Evolutionary conservation across 1,140 invertebrate genomes (phyloP), one percentile per base, ranked within the genome.

Genomic region (Mercenaria mercenaria): DNA sequence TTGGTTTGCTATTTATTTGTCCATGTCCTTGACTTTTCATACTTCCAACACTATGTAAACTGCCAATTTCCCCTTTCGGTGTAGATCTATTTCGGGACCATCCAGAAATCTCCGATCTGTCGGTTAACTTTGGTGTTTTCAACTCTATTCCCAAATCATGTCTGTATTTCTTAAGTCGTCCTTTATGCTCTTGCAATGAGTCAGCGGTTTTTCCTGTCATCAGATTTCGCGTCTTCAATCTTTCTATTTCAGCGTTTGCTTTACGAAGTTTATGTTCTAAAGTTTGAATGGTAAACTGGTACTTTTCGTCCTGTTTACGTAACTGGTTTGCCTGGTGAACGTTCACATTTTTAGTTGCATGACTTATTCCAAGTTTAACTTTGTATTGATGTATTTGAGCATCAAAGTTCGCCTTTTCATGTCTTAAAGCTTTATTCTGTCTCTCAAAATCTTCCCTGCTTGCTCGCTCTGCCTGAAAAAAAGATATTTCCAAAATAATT

Each of bases 271-370:
- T 43, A 37, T 69, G 32, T 72, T 88, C 86, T 41, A 88, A 67
- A 26, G 29, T 72, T 37, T 64, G 56, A 23, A 88, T 43, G 32
- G 39, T 39, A 34, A 34, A 56, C 61, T 88, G 76, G 32, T 88
- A 72, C 34, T 88, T 77, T 32, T 88, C 76, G 26, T 88, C 86
- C 72, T 88, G 81, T 43, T 72, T 67, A 23, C 61, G 59, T 11
- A 88, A 29, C 29, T 50, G 3, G 37, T 81, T 77, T 15, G 86
- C 86, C 32, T 80, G 59, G 23, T 61, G 37, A 20, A 88, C 76
- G 26, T 88, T 88, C 0, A 88, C 86, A 41, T 88, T 88, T 88
- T 80, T 88, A 37, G 52, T 80, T 13, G 86, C 86, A 1, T 67
- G 1, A 39, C 50, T 79, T 67, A 81, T 81, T 13, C 86, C 77